These are phyloP conservation scores for Drosophila miranda DNA, from an alignment of 1,140 invertebrate species.

Conservation along the genomic window DNA sequence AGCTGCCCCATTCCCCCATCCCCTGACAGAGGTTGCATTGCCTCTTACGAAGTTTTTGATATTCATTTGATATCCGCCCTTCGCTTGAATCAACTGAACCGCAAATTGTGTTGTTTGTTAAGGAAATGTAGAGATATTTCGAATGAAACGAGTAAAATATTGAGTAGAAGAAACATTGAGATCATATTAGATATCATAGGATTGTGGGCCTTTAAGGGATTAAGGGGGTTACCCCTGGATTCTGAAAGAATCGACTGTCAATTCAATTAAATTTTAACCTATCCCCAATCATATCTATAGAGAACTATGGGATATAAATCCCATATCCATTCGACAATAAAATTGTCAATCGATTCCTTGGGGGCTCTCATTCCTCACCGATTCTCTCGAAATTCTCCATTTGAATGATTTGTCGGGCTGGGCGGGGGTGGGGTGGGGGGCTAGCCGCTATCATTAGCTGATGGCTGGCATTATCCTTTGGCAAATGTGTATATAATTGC, in stretches of 20 bases:
- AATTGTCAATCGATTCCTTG: conserved; percentile 19
- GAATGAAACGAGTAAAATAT: not conserved
- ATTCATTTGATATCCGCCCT: conserved; percentile 28
- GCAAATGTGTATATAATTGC: conserved; percentile 81
- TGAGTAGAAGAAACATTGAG: too few species aligned
- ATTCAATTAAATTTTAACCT: too few species aligned
- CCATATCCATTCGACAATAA: conserved; percentile 4
- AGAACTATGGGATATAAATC: conserved; percentile 10
- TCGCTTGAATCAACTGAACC: conserved; percentile 36
- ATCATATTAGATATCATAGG: too few species aligned
- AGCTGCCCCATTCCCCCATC: not conserved
- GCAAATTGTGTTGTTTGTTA: conserved; percentile 14
- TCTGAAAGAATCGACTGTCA: too few species aligned
- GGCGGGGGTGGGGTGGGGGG: not conserved
- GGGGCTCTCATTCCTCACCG: not conserved
- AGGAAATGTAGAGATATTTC: conserved; percentile 11
- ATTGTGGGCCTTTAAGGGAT: too few species aligned
- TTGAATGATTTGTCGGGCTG: conserved; percentile 55
- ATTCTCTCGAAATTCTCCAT: conserved; percentile 24
- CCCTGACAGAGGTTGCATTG: conserved; percentile 5
- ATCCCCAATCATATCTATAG: too few species aligned
- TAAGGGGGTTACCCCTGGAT: too few species aligned
- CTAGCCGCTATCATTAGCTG: conserved; percentile 61
- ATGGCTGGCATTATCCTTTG: conserved; percentile 68
- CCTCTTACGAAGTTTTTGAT: conserved; percentile 1